Evolutionary conservation across 2,113 vertebrate genomes (phyloP).

Genomic region (Varanus salvator): DNA sequence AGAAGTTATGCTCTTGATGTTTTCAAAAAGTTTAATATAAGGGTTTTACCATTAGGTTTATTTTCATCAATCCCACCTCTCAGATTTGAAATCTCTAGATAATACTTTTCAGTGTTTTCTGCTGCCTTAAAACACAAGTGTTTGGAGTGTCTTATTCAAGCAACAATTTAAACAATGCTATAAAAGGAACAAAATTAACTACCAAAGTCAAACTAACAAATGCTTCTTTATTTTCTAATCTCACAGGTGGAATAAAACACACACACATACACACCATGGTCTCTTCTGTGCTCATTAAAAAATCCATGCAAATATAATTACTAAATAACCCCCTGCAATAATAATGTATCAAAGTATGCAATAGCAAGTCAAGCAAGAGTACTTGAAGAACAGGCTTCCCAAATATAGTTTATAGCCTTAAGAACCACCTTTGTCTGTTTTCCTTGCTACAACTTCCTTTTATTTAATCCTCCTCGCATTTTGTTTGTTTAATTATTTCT

Average conservation of each 20-base stretch:
- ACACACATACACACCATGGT: not conserved
- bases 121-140: slow-evolving; percentile 24
- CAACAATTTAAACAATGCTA: slow-evolving; percentile 34
- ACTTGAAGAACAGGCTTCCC: not conserved
- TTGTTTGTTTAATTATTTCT: not conserved
- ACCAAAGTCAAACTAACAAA: slow-evolving; percentile 14
- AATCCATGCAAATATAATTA: slow-evolving; percentile 32
- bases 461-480: not conserved
- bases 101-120: not conserved
- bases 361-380: not conserved
- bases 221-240: slow-evolving; percentile 30
- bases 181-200: slow-evolving; percentile 13
- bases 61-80: not conserved
- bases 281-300: slow-evolving; percentile 8
- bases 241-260: not conserved
- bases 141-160: slow-evolving; percentile 7
- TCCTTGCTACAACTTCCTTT: not conserved
- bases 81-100: not conserved
- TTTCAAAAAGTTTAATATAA: not conserved
- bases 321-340: slow-evolving; percentile 21
- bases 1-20: not conserved
- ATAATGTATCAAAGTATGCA: slow-evolving; percentile 12
- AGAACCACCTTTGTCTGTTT: slow-evolving; percentile 21
- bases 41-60: not conserved
- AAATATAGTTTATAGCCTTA: slow-evolving; percentile 24